Percentiles rank a stretch among this genome's conserved stretches.
Evolutionary conservation across 2,113 vertebrate species (phyloP).

Genomic region (Chaetodon trifascialis): DNA sequence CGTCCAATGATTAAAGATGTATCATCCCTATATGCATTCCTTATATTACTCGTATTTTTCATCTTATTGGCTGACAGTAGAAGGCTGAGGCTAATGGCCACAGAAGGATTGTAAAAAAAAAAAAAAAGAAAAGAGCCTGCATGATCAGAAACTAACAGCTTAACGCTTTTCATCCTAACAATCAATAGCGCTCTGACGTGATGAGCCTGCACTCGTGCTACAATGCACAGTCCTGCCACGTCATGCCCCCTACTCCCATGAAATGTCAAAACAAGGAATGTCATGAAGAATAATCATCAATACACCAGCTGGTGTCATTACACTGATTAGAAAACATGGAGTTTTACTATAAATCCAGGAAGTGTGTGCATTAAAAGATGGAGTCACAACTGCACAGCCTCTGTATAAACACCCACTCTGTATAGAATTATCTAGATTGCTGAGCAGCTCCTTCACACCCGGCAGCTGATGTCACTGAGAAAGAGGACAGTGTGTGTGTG

Average conservation of each 20-base stretch:
- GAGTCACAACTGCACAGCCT: neutral
- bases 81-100: neutral
- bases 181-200: neutral
- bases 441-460: constrained; percentile 20
- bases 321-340: constrained; percentile 30
- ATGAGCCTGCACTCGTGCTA: neutral
- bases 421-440: neutral
- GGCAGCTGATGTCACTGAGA: neutral
- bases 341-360: constrained; percentile 21
- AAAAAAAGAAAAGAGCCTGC: neutral
- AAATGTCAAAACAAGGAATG: constrained; percentile 10
- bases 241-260: neutral
- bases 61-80: neutral
- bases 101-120: neutral
- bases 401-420: neutral
- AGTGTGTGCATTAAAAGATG: neutral
- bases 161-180: neutral
- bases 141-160: neutral
- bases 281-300: constrained; percentile 29
- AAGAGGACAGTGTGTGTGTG: neutral
- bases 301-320: constrained; percentile 25
- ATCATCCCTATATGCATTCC: neutral
- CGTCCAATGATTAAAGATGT: neutral
- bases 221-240: constrained; percentile 1
- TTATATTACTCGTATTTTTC: neutral